Conservation (phyloP, 2,888 invertebrate species). For the Athrips mouffetella region DNA sequence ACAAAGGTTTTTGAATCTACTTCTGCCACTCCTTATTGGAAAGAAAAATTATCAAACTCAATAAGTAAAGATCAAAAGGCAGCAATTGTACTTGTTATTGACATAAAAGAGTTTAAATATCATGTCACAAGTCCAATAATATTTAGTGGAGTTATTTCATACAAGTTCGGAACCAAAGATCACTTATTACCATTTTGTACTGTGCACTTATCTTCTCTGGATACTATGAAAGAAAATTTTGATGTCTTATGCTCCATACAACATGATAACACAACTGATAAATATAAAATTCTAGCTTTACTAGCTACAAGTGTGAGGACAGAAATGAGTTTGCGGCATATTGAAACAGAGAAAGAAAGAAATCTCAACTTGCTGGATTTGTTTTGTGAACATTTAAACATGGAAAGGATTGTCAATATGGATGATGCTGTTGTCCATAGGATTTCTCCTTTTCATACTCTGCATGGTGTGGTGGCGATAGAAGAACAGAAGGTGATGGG, state of each 20-base stretch:
- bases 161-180: constrained; percentile 35
- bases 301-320: constrained; percentile 46
- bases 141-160: constrained; percentile 46
- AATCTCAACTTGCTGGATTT: constrained; percentile 30
- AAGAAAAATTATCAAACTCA: constrained; percentile 30
- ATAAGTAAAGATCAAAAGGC: constrained; percentile 31
- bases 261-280: constrained; percentile 27
- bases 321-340: constrained; percentile 42
- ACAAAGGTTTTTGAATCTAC: constrained; percentile 49
- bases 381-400: constrained; percentile 44
- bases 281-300: constrained; percentile 39
- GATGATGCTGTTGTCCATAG: constrained; percentile 44
- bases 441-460: constrained; percentile 47
- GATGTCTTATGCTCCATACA: constrained; percentile 40
- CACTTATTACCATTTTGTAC: constrained; percentile 48
- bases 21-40: constrained; percentile 42
- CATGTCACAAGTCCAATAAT: constrained; percentile 40
- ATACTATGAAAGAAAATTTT: constrained; percentile 46
- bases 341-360: constrained; percentile 28
- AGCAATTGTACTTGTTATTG: constrained; percentile 40
- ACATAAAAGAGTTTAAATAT: constrained; percentile 45
- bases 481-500: background rate
- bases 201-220: constrained; percentile 43
- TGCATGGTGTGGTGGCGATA: constrained; percentile 51
- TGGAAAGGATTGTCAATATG: constrained; percentile 38